Evolutionary conservation across 2,888 invertebrate species (phyloP), one percentile per base, ranked within the genome.

Genomic region (Cybosia mesomella): DNA sequence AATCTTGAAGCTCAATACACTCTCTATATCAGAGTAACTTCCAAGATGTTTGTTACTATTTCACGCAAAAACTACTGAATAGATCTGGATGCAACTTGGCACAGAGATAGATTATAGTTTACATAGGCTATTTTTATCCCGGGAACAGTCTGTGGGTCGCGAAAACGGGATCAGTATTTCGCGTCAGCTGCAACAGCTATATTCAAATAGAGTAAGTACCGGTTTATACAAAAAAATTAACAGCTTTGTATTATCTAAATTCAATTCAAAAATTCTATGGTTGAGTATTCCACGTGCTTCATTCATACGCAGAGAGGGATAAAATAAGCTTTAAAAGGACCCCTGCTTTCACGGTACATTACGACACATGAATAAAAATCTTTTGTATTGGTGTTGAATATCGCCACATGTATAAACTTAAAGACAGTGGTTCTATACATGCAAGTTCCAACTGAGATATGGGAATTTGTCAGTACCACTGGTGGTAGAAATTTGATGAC

Each of bases 331-430:
- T 55, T 66, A 66, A 73, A 68, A 62, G 61, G 60, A 71, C 72
- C 76, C 76, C 66, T 36, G 34, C 58, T 55, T 55, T 79, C 72
- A 73, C 67, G 59, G 64, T 53, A 55, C 34, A 66, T 63, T 58
- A 70, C 55, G 63, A 32, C 36, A 70, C 55, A 64, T 68, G 68
- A 70, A 69, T 73, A 72, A 71, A 69, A 61, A 68, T 71, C 71
- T 73, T 75, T 80, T 77, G 32, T 55, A 53, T 32, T 21, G 32
- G 18, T 58, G 54, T 80, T 75, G 72, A 65, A 72, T 76, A 71
- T 43, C 55, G 62, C 63, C 34, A 36, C 58, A 36, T 36, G 49
- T 21, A 34, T 61, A 10, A 49, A 15, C 15, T 64, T n/a, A 39
- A 53, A 58, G 22, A 63, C 63, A 58, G 53, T 53, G 34, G 39